phyloP scores from a whole-genome alignment of 2,113 vertebrate species.

The Rhinolophus ferrumequinum region DNA sequence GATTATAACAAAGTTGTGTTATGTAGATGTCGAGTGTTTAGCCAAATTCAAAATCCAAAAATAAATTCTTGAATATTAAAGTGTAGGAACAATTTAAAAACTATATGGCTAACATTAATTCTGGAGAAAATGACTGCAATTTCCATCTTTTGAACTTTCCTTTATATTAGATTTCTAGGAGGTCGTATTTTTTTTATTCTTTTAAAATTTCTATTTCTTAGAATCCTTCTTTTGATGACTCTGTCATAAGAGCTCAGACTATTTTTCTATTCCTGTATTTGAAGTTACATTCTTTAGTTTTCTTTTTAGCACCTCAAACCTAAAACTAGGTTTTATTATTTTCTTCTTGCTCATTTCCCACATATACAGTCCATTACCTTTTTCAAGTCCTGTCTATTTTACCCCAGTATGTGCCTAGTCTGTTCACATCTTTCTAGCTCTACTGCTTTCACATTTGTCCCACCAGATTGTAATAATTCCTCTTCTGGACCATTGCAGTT shows the following conservation, averaged over 20 bases:
- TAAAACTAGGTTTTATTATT: neutral
- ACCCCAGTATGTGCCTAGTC: too few species aligned
- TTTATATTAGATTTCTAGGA: neutral
- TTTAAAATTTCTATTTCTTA: neutral
- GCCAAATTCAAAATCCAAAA: neutral
- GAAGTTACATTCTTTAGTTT: neutral
- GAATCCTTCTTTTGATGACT: neutral
- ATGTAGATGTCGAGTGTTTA: neutral
- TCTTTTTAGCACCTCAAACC: neutral
- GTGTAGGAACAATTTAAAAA: neutral
- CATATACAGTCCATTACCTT: neutral
- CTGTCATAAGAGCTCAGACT: neutral
- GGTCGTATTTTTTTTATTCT: neutral
- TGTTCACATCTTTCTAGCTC: neutral
- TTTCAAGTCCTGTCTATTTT: neutral
- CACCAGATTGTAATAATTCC: neutral
- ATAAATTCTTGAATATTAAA: neutral
- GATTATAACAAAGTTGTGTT: neutral
- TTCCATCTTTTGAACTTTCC: conserved; percentile 8
- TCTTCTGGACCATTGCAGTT: neutral
- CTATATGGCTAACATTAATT: neutral
- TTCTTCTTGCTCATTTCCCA: neutral
- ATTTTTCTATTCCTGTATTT: neutral
- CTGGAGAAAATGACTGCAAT: neutral
- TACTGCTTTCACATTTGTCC: neutral